Evolutionary conservation across 2,797 vertebrate species (phyloP).

Genomic region (Simalia tracyae): DNA sequence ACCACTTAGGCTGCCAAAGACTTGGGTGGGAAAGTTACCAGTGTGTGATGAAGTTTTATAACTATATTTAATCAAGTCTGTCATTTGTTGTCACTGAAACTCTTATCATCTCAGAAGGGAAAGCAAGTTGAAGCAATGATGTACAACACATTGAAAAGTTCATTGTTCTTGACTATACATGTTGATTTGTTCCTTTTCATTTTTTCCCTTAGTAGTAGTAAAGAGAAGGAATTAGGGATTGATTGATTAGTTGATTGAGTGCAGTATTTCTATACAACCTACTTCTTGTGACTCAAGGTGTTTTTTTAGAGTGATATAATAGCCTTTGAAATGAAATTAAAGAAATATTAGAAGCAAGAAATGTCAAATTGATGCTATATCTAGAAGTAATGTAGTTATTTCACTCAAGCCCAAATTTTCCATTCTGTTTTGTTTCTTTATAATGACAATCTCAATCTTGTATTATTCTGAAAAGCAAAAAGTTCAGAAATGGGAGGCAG

Average conservation of each 20-base stretch:
- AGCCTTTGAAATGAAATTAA: conserved; percentile 20
- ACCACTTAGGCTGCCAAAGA: conserved; percentile 1
- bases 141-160: conserved; percentile 31
- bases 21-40: conserved; percentile 28
- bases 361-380: accelerated
- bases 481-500: conserved; percentile 18
- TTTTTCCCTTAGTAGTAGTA: not conserved
- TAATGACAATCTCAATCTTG: not conserved
- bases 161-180: not conserved
- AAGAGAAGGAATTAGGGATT: not conserved
- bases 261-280: not conserved
- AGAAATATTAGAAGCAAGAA: not conserved
- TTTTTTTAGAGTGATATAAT: conserved; percentile 1
- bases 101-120: conserved; percentile 13
- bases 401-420: not conserved
- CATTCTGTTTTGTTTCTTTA: accelerated
- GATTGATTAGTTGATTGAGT: not conserved
- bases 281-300: not conserved
- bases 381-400: conserved; percentile 8
- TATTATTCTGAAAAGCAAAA: conserved; percentile 38
- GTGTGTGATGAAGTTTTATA: conserved; percentile 12
- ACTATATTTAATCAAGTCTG: not conserved
- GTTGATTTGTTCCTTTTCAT: not conserved
- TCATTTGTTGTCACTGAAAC: not conserved
- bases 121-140: not conserved